Evolutionary conservation across 2,113 vertebrate species (phyloP).

Genomic region (Chrysochloris asiatica): DNA sequence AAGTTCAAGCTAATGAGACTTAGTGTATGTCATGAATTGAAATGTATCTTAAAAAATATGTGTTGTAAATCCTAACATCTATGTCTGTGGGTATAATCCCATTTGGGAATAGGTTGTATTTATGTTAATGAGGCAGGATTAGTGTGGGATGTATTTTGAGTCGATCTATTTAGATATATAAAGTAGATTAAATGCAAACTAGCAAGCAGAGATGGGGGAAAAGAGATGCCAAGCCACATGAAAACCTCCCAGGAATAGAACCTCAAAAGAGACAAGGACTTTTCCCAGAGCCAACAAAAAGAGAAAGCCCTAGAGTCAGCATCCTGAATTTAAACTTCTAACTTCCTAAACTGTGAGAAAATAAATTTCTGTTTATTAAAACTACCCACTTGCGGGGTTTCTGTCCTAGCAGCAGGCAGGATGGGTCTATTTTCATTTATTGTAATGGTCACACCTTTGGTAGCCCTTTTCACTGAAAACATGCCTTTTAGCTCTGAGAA

Average conservation of each 20-base stretch:
- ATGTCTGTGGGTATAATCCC: not conserved
- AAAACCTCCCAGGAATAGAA: not conserved
- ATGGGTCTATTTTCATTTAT: constrained; percentile 1
- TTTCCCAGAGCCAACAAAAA: not conserved
- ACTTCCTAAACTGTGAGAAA: not conserved
- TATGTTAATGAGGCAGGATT: not conserved
- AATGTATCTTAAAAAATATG: not conserved
- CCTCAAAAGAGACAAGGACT: not conserved
- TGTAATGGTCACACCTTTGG: not conserved
- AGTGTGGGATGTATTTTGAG: too few species aligned
- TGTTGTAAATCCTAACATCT: not conserved
- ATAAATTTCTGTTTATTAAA: not conserved
- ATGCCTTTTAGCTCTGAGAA: not conserved
- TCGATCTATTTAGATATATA: too few species aligned
- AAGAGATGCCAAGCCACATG: not conserved
- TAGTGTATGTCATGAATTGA: not conserved
- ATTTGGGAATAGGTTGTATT: not conserved
- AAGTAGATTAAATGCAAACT: not conserved
- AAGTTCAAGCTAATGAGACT: not conserved
- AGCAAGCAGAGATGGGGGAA: not conserved
- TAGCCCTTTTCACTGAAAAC: not conserved
- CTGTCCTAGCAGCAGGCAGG: not conserved
- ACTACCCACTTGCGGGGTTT: not conserved
- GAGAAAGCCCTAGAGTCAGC: not conserved
- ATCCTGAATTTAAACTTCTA: not conserved